Conservation (phyloP, 2,113 vertebrate genomes). For the Corythaeola cristata region DNA sequence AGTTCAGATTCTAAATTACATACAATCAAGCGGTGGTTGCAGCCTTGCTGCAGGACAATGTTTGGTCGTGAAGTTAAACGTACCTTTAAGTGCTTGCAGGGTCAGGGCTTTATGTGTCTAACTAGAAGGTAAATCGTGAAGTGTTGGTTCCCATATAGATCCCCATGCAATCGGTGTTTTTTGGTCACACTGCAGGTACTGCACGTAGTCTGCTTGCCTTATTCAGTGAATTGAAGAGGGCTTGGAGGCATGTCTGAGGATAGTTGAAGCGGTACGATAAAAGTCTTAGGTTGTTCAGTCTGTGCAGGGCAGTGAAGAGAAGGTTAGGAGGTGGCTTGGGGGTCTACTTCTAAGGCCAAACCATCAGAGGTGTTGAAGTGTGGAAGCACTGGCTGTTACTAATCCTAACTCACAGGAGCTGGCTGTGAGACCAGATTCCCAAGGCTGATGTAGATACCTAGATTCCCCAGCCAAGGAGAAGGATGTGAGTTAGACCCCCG, state of each 20-base stretch:
- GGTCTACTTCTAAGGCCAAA: background rate
- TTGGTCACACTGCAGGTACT: background rate
- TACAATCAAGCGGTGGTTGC: background rate
- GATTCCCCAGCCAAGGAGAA: background rate
- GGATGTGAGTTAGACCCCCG: accelerated
- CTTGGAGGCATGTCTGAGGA: background rate
- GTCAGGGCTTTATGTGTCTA: background rate
- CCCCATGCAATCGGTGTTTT: accelerated
- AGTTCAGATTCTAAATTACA: background rate
- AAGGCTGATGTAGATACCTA: background rate
- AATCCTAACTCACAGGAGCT: background rate
- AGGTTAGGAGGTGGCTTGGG: background rate
- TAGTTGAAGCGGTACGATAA: background rate
- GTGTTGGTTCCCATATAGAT: background rate
- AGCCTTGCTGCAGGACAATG: background rate
- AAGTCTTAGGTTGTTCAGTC: background rate
- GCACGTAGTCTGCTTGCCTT: background rate
- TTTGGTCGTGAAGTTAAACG: background rate
- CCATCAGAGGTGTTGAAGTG: background rate
- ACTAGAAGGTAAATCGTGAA: background rate
- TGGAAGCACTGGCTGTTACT: background rate
- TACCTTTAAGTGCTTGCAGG: background rate
- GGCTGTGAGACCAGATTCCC: background rate
- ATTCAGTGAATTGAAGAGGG: background rate
- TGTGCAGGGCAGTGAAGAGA: background rate